Percentiles rank a stretch among this genome's conserved stretches.
These are phyloP conservation scores for Margarornis squamiger DNA, from an alignment of 2,797 vertebrate genomes.

Conservation along the genomic window DNA sequence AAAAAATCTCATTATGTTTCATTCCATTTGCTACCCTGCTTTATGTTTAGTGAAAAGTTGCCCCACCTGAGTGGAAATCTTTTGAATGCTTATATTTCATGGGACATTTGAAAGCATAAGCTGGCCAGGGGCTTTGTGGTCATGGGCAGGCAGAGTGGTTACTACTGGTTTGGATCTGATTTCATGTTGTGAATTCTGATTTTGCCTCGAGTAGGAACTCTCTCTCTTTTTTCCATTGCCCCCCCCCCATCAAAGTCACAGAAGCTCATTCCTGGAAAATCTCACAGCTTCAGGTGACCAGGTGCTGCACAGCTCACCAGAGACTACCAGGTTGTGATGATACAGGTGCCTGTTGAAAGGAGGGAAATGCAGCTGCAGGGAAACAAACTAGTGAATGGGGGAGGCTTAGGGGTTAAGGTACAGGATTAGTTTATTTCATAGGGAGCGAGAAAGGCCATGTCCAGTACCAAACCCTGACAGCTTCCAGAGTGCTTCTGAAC, in stretches of 20 bases:
- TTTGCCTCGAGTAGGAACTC: fast-evolving
- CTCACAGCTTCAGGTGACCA: background rate
- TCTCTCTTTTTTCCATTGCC: background rate
- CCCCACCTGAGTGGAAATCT: background rate
- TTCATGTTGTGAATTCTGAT: background rate
- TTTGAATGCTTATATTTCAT: background rate
- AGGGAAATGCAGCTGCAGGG: background rate
- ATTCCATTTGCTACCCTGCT: background rate
- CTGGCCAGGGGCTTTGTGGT: background rate
- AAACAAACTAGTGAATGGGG: background rate
- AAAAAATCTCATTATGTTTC: background rate
- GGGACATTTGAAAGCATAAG: fast-evolving
- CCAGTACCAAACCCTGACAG: background rate
- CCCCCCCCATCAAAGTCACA: background rate
- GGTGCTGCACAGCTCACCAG: background rate
- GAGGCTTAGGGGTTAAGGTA: background rate
- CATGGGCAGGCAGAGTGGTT: fast-evolving
- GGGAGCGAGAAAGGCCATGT: background rate
- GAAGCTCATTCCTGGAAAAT: background rate
- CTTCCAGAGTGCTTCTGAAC: background rate
- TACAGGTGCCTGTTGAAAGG: background rate
- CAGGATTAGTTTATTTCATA: background rate
- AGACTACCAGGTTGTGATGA: background rate
- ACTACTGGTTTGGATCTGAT: background rate
- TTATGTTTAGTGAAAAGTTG: background rate